Base-by-base conservation (phyloP, 1,140 invertebrate species). In the Tetragnatha versicolor region DNA sequence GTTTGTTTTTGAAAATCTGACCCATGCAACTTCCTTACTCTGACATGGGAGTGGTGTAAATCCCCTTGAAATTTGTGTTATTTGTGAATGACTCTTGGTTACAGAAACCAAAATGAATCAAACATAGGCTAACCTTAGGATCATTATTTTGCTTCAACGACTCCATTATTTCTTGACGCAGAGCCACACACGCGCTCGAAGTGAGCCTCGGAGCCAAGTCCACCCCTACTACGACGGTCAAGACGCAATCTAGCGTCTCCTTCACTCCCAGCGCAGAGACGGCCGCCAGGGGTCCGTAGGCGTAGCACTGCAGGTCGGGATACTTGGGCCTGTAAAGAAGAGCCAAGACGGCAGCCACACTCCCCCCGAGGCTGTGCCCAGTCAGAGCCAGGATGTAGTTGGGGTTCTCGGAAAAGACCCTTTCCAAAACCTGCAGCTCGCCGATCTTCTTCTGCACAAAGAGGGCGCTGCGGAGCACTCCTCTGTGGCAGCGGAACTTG, bases 181-280 rank as follows among this genome's bases (percentile, higher is more conserved):
- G 25, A 12, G 51, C 42, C 20, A 39, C 66, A 29, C 73, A 65
- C 17, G 73, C 47, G 9, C 27, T 39, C 6, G 22, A 90, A 79
- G 92, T 91, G 7, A 96, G 87, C 79, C 94, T 87, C 88, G 94
- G 93, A 3, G 97, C 91, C 73, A 96, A 89, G 85, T 98, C 95
- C 86, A 96, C 93, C 0, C 95, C 96, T 0, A 96, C 88, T 7
- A 96, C 92, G 22, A 97, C 89, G 1, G 93, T 93, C 83, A 95
- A 89, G n/a, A 94, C 91, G 87, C 94, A 95, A 72, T 90, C 90
- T 84, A 86, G 82, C 31, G 81, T 84, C 29, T 82, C 79, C 12
- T 69, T 22, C 3, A 84, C 55, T 49, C 83, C 84, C 45, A 82
- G 69, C 33, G 80, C 60, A 31, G 78, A 82, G 12, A 87, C 82